phyloP scores from a whole-genome alignment of 2,113 vertebrate genomes.

The Zosterops pallidus region DNA sequence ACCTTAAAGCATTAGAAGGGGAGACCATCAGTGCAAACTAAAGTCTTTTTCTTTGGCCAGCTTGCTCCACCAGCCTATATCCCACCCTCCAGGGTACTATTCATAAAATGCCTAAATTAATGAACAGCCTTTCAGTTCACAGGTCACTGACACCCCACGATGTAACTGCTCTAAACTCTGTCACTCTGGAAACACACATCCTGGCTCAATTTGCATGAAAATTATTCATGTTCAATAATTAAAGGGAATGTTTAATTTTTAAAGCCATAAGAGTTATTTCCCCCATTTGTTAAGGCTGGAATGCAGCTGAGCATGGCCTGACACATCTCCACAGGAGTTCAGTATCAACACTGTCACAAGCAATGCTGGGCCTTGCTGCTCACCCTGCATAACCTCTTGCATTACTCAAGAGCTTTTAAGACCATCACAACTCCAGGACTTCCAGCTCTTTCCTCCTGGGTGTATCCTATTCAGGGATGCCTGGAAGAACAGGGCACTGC shows the following conservation, averaged over 20 bases:
- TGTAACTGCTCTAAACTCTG: neutral
- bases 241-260: constrained; percentile 49
- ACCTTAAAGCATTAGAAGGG: neutral
- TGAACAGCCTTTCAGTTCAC: neutral
- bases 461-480: fast-evolving
- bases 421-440: neutral
- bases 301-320: neutral
- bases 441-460: neutral
- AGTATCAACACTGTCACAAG: neutral
- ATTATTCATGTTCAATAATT: constrained; percentile 51
- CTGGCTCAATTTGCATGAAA: constrained; percentile 13
- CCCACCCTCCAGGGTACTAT: neutral
- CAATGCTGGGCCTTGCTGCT: neutral
- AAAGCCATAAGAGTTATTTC: neutral
- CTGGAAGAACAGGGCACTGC: neutral
- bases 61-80: neutral
- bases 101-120: neutral
- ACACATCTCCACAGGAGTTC: neutral
- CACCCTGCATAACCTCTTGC: neutral
- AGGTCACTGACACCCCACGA: neutral
- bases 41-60: neutral
- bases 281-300: neutral
- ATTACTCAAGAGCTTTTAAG: neutral
- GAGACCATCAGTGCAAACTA: neutral
- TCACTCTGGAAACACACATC: neutral